Evolutionary conservation across 1,140 invertebrate genomes (phyloP).

Genomic region (Temnothorax nylanderi): DNA sequence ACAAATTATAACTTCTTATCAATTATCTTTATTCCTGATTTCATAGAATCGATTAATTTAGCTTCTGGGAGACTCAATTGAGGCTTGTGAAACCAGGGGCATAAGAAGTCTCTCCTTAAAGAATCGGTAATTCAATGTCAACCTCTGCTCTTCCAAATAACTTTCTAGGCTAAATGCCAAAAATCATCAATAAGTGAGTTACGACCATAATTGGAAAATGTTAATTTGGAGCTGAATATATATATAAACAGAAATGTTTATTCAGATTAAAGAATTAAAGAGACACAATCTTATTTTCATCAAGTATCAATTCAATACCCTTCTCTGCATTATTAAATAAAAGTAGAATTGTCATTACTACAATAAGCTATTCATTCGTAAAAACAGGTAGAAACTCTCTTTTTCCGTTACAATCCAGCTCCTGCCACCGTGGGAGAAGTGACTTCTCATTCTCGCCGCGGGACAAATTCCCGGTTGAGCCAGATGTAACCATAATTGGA

Average conservation of each 20-base stretch:
- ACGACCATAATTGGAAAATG: slow-evolving; percentile 58
- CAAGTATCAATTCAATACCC: not conserved
- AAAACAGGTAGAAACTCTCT: not conserved
- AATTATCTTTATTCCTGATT: not conserved
- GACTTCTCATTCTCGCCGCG: slow-evolving; percentile 35
- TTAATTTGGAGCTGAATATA: slow-evolving; percentile 11
- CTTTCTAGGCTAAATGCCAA: not conserved
- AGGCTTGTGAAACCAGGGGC: not conserved
- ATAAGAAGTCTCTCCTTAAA: not conserved
- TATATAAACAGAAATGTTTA: slow-evolving; percentile 27
- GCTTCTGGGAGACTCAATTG: not conserved
- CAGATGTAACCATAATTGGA: slow-evolving; percentile 57
- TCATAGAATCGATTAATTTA: not conserved
- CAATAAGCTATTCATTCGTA: not conserved
- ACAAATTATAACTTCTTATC: not conserved
- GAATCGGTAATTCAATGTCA: not conserved
- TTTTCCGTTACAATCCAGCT: not conserved
- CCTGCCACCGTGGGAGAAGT: not conserved
- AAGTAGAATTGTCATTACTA: not conserved
- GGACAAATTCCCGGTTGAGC: slow-evolving; percentile 1
- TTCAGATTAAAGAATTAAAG: not conserved
- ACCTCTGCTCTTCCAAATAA: not conserved
- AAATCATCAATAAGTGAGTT: slow-evolving; percentile 29
- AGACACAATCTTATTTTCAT: not conserved
- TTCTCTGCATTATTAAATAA: not conserved